Evolutionary conservation across 2,113 vertebrate species (phyloP).

Genomic region (Heterotilapia buettikoferi): DNA sequence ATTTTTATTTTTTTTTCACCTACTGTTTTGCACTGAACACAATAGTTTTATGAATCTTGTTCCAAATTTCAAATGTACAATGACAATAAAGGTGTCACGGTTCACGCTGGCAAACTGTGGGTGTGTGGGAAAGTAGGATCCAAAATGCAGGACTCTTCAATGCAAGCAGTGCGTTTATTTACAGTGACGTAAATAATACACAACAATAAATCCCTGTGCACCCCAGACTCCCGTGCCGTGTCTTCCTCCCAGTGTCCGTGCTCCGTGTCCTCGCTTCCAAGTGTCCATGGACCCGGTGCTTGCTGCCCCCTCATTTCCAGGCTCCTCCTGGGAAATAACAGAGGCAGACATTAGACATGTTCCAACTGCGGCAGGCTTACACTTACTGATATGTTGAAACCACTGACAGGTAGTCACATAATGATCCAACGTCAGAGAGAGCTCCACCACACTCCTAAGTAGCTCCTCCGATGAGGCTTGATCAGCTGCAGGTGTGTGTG

Average conservation of each 20-base stretch:
- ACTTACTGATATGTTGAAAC: neutral
- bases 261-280: neutral
- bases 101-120: neutral
- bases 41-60: neutral
- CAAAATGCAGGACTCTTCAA: neutral
- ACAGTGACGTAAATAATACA: neutral
- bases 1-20: neutral
- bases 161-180: neutral
- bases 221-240: neutral
- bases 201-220: neutral
- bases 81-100: neutral
- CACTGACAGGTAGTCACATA: too few relatives aligned
- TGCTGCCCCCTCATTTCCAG: neutral
- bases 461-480: too few relatives aligned
- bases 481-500: neutral
- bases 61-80: neutral
- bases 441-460: too few relatives aligned
- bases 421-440: too few relatives aligned
- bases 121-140: neutral
- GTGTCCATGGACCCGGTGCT: neutral
- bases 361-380: neutral
- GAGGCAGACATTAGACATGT: neutral
- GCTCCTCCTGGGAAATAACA: neutral
- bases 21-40: neutral
- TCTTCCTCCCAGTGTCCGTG: neutral